These are phyloP conservation scores for Temnothorax unifasciatus DNA, from an alignment of 2,888 invertebrate species.

Conservation along the genomic window DNA sequence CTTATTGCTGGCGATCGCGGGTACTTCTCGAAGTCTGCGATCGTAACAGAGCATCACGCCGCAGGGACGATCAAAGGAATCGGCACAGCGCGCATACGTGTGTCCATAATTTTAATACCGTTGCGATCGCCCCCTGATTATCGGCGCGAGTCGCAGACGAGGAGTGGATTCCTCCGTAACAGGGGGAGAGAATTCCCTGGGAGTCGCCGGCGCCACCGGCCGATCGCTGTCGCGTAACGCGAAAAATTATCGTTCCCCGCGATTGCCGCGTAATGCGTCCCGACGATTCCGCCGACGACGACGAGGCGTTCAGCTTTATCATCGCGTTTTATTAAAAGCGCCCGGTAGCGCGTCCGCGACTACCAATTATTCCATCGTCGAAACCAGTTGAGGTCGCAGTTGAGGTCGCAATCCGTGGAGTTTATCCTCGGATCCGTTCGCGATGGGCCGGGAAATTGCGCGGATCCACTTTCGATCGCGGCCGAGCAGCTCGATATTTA, in stretches of 20 bases:
- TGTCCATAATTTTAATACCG: slow-evolving; percentile 72
- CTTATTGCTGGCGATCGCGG: slow-evolving; percentile 8
- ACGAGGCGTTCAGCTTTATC: slow-evolving; percentile 67
- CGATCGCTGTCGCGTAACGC: slow-evolving; percentile 73
- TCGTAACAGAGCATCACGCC: slow-evolving; percentile 40
- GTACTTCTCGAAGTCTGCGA: slow-evolving; percentile 9
- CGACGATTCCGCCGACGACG: slow-evolving; percentile 65
- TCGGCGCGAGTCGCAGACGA: slow-evolving; percentile 32
- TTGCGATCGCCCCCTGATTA: slow-evolving; percentile 63
- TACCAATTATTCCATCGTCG: slow-evolving; percentile 64
- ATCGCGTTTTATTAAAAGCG: slow-evolving; percentile 65
- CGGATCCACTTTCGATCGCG: slow-evolving; percentile 35
- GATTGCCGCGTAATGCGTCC: slow-evolving; percentile 75
- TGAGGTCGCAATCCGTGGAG: slow-evolving; percentile 33
- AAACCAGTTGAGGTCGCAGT: slow-evolving; percentile 54
- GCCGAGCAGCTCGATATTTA: slow-evolving; percentile 37
- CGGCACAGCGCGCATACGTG: slow-evolving; percentile 58
- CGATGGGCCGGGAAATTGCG: slow-evolving; percentile 15
- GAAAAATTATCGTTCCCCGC: slow-evolving; percentile 76
- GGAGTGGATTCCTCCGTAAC: slow-evolving; percentile 12
- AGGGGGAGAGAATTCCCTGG: slow-evolving; percentile 2
- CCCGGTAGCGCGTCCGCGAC: slow-evolving; percentile 62
- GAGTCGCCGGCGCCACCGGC: slow-evolving; percentile 28
- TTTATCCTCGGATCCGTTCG: not conserved
- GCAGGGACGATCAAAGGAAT: slow-evolving; percentile 72